These are phyloP conservation scores for Tenthredo amoena DNA, from an alignment of 2,888 invertebrate species.

Conservation along the genomic window DNA sequence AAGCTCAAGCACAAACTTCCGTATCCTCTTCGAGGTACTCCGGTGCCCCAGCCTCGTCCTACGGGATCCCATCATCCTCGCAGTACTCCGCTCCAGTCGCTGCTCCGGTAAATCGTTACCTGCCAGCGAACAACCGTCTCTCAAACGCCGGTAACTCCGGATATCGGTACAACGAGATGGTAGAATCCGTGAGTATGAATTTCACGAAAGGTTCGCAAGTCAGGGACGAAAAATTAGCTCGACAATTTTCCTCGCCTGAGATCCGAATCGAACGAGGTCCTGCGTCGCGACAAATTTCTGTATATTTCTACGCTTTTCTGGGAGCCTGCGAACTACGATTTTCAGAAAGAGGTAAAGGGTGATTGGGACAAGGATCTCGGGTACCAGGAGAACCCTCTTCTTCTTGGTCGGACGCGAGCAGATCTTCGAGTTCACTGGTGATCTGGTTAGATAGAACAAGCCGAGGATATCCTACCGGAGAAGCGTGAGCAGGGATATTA, in stretches of 20 bases:
- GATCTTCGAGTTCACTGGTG: slow-evolving; percentile 86
- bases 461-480: slow-evolving; percentile 84
- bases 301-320: slow-evolving; percentile 50
- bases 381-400: slow-evolving; percentile 75
- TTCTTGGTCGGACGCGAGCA: slow-evolving; percentile 77
- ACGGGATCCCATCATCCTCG: background rate
- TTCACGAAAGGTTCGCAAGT: background rate
- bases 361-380: slow-evolving; percentile 75
- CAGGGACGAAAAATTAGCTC: background rate
- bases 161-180: slow-evolving; percentile 31
- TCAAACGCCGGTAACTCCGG: slow-evolving; percentile 2
- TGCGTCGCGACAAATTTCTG: background rate
- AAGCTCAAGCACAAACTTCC: slow-evolving; percentile 52
- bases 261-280: background rate
- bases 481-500: slow-evolving; percentile 72
- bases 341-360: slow-evolving; percentile 75
- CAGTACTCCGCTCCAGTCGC: background rate
- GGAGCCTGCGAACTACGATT: slow-evolving; percentile 74
- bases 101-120: slow-evolving; percentile 1
- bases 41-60: background rate
- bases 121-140: background rate
- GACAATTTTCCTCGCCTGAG: background rate
- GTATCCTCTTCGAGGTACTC: slow-evolving; percentile 7
- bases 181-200: slow-evolving; percentile 43
- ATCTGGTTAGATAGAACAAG: slow-evolving; percentile 83